Conservation (phyloP, 2,797 vertebrate genomes). For the Macrochelys suwanniensis region DNA sequence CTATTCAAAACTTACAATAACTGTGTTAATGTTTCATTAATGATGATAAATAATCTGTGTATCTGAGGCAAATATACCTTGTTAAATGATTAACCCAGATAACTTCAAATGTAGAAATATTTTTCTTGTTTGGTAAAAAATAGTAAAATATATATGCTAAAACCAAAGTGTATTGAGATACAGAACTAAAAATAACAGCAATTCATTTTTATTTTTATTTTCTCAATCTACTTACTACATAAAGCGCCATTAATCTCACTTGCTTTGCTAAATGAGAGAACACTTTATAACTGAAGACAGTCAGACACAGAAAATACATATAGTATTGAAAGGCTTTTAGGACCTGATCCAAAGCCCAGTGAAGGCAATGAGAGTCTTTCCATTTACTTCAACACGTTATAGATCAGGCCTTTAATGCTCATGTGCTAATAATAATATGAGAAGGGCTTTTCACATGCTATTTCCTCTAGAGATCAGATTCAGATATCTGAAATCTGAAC, state of each 20-base stretch:
- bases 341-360: not conserved
- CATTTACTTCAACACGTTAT: not conserved
- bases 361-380: not conserved
- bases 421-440: conserved; percentile 61
- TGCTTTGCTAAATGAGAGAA: not conserved
- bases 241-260: not conserved
- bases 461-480: conserved; percentile 74
- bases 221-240: not conserved
- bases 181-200: not conserved
- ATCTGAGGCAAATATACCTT: not conserved
- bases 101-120: not conserved
- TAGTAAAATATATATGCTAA: not conserved
- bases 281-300: not conserved
- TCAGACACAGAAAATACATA: not conserved
- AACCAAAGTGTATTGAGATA: not conserved
- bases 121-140: not conserved
- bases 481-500: conserved; percentile 68
- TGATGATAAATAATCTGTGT: not conserved
- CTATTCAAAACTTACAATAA: not conserved
- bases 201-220: not conserved
- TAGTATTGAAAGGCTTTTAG: not conserved
- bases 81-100: not conserved
- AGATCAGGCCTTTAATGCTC: conserved; percentile 38
- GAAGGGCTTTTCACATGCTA: conserved; percentile 66
- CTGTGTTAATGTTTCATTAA: not conserved